Conservation (phyloP, 2,113 vertebrate genomes). For the Zosterops hypoxanthus region DNA sequence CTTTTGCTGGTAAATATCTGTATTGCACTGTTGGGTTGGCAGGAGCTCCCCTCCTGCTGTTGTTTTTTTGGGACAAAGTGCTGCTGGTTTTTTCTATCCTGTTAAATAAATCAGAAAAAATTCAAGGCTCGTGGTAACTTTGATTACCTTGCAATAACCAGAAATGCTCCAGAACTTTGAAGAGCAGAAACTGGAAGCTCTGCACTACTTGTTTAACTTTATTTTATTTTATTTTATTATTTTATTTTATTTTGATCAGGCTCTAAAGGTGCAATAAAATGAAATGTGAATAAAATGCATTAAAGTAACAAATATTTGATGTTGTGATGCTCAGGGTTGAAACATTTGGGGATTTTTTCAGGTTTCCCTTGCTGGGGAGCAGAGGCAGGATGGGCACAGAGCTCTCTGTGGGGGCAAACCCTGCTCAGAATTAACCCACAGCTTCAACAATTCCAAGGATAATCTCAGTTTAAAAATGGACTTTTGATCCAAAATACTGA, state of each 20-base stretch:
- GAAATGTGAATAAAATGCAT: neutral
- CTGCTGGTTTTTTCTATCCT: neutral
- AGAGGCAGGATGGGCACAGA: neutral
- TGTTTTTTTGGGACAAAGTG: neutral
- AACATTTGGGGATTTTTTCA: neutral
- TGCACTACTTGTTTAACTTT: neutral
- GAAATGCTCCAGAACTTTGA: neutral
- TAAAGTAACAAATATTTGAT: neutral
- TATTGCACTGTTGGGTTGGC: neutral
- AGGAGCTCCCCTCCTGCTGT: neutral
- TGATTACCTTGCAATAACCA: neutral
- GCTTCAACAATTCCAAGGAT: neutral
- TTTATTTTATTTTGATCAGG: slow-evolving; percentile 30
- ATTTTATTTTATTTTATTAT: slow-evolving; percentile 4
- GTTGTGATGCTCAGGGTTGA: neutral
- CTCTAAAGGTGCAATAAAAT: neutral
- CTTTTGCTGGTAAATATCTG: neutral
- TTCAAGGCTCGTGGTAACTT: neutral
- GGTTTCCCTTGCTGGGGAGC: neutral
- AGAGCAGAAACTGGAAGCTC: neutral
- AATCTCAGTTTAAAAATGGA: neutral
- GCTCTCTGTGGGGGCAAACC: neutral
- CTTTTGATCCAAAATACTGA: neutral
- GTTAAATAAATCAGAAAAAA: neutral
- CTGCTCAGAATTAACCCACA: neutral